Evolutionary conservation across 2,797 vertebrate species (phyloP).

Genomic region (Gorsachius magnificus): DNA sequence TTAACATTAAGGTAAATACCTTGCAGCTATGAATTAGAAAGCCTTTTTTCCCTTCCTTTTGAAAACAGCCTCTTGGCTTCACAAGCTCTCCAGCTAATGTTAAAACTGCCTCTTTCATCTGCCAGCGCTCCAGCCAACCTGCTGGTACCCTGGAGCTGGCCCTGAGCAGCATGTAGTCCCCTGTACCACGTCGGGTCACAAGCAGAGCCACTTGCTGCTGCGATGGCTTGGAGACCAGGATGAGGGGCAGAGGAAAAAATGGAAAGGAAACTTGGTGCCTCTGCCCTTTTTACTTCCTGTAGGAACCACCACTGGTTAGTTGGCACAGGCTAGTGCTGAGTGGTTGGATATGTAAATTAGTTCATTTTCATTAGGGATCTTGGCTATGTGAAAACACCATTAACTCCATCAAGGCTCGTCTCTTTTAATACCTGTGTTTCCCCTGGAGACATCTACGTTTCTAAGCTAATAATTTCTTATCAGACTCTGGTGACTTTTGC

Average conservation of each 20-base stretch:
- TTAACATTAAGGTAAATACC: constrained; percentile 34
- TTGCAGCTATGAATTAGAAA: background rate
- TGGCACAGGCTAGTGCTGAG: background rate
- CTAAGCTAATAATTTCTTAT: background rate
- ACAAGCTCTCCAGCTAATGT: background rate
- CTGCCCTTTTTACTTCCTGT: background rate
- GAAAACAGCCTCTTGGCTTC: background rate
- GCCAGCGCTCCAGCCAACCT: background rate
- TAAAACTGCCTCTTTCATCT: background rate
- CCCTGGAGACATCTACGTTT: background rate
- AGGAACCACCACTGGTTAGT: background rate
- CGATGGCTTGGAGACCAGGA: background rate
- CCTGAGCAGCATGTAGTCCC: accelerated
- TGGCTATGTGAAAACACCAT: background rate
- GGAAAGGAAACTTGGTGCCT: background rate
- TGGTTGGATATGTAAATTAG: background rate
- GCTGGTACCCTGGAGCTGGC: background rate
- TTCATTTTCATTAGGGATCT: background rate
- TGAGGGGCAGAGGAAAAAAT: background rate
- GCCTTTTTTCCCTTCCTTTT: background rate
- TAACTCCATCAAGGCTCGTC: background rate
- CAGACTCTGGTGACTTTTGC: background rate
- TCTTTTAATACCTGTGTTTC: background rate
- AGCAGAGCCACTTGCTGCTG: background rate
- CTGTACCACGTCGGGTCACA: accelerated